Conservation (phyloP, 35 echinoderm and acorn worm genomes). For the Chiridota heheva region DNA sequence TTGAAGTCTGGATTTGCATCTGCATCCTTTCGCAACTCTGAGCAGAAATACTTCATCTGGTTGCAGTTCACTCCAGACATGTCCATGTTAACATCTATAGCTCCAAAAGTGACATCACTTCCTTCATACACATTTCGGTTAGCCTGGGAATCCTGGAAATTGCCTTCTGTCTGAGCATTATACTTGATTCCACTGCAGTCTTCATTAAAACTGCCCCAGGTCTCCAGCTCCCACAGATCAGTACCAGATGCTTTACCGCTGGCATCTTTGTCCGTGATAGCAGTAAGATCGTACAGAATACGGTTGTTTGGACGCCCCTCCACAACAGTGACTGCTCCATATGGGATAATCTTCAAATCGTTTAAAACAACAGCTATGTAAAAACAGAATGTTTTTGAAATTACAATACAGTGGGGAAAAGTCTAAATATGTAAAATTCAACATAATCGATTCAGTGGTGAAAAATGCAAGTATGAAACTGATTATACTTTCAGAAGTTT, state of each 20-base stretch:
- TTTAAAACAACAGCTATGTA: conserved; percentile 45
- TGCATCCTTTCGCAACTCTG: conserved; percentile 74
- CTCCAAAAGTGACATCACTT: conserved; percentile 63
- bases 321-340: conserved; percentile 15
- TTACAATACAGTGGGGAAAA: not conserved
- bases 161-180: conserved; percentile 61
- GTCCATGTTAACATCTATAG: conserved; percentile 72
- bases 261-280: conserved; percentile 51
- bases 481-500: not conserved
- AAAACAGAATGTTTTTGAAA: not conserved
- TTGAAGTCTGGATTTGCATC: conserved; percentile 70
- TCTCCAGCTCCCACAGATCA: conserved; percentile 77
- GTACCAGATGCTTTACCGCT: conserved; percentile 70
- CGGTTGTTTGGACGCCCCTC: conserved; percentile 60
- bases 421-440: not conserved
- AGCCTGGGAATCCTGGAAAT: conserved; percentile 30
- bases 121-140: conserved; percentile 67
- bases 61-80: conserved; percentile 84
- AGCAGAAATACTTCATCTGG: conserved; percentile 79
- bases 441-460: not conserved
- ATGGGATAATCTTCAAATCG: conserved; percentile 10
- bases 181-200: conserved; percentile 52
- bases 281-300: conserved; percentile 61
- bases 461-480: not conserved
- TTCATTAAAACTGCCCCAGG: conserved; percentile 56